Conservation (phyloP, 2,888 invertebrate species). For the Drosophila melanosoma region DNA sequence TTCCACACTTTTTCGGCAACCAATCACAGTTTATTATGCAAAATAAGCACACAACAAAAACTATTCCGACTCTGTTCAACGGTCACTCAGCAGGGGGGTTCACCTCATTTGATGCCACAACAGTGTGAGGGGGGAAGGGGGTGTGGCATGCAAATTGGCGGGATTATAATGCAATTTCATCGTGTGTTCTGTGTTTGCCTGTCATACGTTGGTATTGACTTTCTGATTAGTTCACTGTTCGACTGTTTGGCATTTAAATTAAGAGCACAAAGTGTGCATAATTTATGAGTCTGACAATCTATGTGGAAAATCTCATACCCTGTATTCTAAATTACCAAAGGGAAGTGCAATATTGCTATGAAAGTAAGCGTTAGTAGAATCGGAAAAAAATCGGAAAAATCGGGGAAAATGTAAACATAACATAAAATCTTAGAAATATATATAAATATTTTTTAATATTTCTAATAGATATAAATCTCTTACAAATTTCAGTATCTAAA, state of each 20-base stretch:
- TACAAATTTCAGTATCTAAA: background rate
- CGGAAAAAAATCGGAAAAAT: too few relatives aligned
- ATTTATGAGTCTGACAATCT: conserved; percentile 46
- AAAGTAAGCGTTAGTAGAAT: background rate
- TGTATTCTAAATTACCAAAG: background rate
- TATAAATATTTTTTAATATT: background rate
- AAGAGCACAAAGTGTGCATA: conserved; percentile 34
- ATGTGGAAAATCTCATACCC: background rate
- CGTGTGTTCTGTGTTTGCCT: conserved; percentile 24
- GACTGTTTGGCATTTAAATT: conserved; percentile 55
- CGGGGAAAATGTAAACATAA: too few relatives aligned
- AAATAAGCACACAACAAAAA: conserved; percentile 59
- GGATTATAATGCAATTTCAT: conserved; percentile 57
- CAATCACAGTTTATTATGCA: conserved; percentile 74
- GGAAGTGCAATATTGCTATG: background rate
- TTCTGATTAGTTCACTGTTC: conserved; percentile 12
- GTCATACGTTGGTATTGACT: conserved; percentile 1
- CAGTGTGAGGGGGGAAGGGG: background rate
- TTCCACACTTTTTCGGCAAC: conserved; percentile 31
- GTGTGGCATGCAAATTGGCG: conserved; percentile 43
- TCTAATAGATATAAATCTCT: background rate
- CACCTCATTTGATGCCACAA: conserved; percentile 48
- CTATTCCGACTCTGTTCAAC: conserved; percentile 1
- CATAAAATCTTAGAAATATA: too few relatives aligned
- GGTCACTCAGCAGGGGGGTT: background rate